These are phyloP conservation scores for Acronicta aceris DNA, from an alignment of 2,888 invertebrate species.

Conservation along the genomic window DNA sequence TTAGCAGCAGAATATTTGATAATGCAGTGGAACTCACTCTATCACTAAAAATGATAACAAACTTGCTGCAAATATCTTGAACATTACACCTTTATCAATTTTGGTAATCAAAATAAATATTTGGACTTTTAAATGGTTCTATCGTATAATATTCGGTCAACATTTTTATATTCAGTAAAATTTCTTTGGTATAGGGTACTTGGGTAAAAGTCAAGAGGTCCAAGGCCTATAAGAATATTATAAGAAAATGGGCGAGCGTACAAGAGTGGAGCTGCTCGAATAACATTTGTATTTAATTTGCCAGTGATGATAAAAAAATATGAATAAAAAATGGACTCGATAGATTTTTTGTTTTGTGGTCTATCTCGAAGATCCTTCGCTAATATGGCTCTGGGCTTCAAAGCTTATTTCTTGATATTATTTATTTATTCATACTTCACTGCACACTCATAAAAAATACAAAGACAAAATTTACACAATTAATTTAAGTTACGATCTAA, in stretches of 20 bases:
- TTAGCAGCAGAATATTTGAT: too few species aligned
- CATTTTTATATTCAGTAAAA: conserved; percentile 11
- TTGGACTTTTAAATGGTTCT: conserved; percentile 15
- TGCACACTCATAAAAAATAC: too few species aligned
- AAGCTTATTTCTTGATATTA: too few species aligned
- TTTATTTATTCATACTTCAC: too few species aligned
- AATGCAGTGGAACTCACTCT: too few species aligned
- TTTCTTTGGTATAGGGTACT: conserved; percentile 20
- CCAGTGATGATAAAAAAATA: conserved; percentile 3
- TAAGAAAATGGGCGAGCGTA: conserved; percentile 19
- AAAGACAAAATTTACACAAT: too few species aligned
- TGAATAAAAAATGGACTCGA: neutral
- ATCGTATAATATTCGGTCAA: conserved; percentile 9
- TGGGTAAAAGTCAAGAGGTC: conserved; percentile 17
- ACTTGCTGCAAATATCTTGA: neutral
- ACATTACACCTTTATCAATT: conserved; percentile 14
- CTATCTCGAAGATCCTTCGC: too few species aligned
- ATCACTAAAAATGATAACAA: too few species aligned
- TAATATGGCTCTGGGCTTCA: too few species aligned
- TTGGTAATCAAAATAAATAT: conserved; percentile 29
- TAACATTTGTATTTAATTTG: conserved; percentile 34
- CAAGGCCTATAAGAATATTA: conserved; percentile 16
- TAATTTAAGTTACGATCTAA: too few species aligned
- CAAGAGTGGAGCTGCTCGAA: conserved; percentile 8
- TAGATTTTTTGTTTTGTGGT: neutral